Evolutionary conservation across 2,888 invertebrate species (phyloP).

Genomic region (Spialia ferax): DNA sequence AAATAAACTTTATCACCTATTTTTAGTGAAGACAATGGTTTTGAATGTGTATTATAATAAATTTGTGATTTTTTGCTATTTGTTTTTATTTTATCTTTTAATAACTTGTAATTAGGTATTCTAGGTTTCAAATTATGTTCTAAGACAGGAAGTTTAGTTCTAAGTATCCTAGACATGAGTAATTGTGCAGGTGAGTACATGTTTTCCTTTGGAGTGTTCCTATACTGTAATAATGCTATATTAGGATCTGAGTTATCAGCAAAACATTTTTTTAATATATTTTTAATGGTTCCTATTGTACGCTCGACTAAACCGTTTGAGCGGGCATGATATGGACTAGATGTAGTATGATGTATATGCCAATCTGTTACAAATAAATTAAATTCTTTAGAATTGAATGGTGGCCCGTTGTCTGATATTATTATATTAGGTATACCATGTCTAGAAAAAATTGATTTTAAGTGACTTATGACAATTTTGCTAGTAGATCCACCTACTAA

Average conservation of each 20-base stretch:
- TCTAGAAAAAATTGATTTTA: slow-evolving; percentile 41
- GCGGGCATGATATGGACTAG: slow-evolving; percentile 13
- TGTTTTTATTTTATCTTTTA: slow-evolving; percentile 11
- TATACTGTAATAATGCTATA: slow-evolving; percentile 24
- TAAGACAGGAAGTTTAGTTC: slow-evolving; percentile 16
- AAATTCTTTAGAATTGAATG: not conserved
- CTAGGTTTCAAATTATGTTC: slow-evolving; percentile 1
- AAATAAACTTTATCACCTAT: slow-evolving; percentile 22
- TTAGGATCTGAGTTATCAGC: slow-evolving; percentile 20
- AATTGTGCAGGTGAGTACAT: slow-evolving; percentile 19
- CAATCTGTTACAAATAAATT: not conserved
- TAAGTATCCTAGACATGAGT: slow-evolving; percentile 13
- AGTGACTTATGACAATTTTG: slow-evolving; percentile 27
- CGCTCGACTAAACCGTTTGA: slow-evolving; percentile 28
- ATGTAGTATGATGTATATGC: not conserved
- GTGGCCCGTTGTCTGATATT: slow-evolving; percentile 19
- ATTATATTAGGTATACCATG: slow-evolving; percentile 38
- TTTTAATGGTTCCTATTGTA: slow-evolving; percentile 17
- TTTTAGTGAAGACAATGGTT: slow-evolving; percentile 12
- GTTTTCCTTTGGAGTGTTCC: slow-evolving; percentile 19
- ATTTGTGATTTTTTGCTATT: slow-evolving; percentile 3
- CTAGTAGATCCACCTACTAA: not conserved
- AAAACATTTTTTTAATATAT: slow-evolving; percentile 17
- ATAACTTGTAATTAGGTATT: not conserved
- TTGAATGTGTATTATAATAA: slow-evolving; percentile 23